phyloP scores from a whole-genome alignment of 2,888 invertebrate species.

The Silvanus unidentatus region DNA sequence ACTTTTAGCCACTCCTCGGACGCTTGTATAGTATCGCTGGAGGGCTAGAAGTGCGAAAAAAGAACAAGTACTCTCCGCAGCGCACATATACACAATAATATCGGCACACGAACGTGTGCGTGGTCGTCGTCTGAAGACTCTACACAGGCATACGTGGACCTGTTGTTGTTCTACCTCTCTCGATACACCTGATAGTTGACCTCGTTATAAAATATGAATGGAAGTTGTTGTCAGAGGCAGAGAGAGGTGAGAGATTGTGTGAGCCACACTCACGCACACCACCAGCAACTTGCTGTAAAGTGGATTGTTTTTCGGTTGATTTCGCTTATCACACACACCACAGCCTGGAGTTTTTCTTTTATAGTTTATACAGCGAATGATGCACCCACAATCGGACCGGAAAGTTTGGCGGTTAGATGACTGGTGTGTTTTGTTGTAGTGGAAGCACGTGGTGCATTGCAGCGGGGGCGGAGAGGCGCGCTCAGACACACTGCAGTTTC shows the following conservation, averaged over 20 bases:
- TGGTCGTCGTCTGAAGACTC: slow-evolving; percentile 21
- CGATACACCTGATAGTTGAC: slow-evolving; percentile 35
- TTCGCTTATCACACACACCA: slow-evolving; percentile 5
- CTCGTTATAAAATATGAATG: slow-evolving; percentile 36
- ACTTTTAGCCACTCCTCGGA: slow-evolving; percentile 24
- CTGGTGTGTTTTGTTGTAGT: background rate
- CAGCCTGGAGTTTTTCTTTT: too few relatives aligned
- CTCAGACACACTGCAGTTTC: slow-evolving; percentile 26
- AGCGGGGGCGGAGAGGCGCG: slow-evolving; percentile 48
- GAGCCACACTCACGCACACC: slow-evolving; percentile 13
- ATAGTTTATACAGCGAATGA: too few relatives aligned
- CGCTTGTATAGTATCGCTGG: slow-evolving; percentile 12
- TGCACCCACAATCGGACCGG: slow-evolving; percentile 7
- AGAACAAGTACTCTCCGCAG: slow-evolving; percentile 2
- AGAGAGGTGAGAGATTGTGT: slow-evolving; percentile 11
- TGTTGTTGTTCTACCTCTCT: slow-evolving; percentile 17
- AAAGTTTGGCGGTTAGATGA: slow-evolving; percentile 4
- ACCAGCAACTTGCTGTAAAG: too few relatives aligned
- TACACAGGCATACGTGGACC: slow-evolving; percentile 18
- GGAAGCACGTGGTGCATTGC: slow-evolving; percentile 38
- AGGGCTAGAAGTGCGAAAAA: slow-evolving; percentile 22
- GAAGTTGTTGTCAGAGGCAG: slow-evolving; percentile 14
- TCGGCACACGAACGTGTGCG: slow-evolving; percentile 28
- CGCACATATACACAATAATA: slow-evolving; percentile 14
- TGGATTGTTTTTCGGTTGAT: background rate